Evolutionary conservation across 2,797 vertebrate species (phyloP), one percentile per base, ranked within the genome.

Genomic region (Myiothlypis chrysogaster): DNA sequence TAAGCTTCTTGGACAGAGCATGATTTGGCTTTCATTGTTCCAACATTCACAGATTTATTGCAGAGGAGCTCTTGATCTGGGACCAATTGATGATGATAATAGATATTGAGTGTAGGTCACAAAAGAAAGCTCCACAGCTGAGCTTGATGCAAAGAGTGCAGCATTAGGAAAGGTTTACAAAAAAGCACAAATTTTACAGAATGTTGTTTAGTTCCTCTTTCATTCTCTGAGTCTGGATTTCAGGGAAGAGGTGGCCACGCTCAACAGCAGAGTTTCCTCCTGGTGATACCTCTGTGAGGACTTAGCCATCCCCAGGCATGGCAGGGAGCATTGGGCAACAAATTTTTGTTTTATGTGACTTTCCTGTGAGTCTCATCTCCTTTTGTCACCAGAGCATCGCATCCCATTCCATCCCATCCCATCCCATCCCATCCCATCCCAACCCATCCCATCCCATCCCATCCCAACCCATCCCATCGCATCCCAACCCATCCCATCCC

Each of bases 131-230:
- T 76, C 35, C 52, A 63, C n/a, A 78, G 44, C 50, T 88, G 69
- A 92, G 61, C 30, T 65, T 52, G 55, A 22, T 47, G 73, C 66
- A 63, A 20, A 68, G 91, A 89, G 37, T 25, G 59, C 20, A 78
- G 9, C 12, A 17, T 60, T 55, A 19, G 24, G 30, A 81, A 72
- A 91, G 21, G n/a, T 49, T 85, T 69, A 37, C 35, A 55, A 72
- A 64, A 75, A 85, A 78, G 39, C 39, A 71, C 25, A 89, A 14
- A 9, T 56, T 57, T 75, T 89, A 25, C 46, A 83, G 47, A n/a
- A 53, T 83, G 28, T 21, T 32, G 5, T 39, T 85, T 14, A 86
- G 84, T 89, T 94, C 89, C 69, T 91, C 59, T 93, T 94, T 89
- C 70, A 49, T 25, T 41, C 57, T 55, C 28, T 70, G 61, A 5